Percentiles rank a stretch among this genome's conserved stretches.
Evolutionary conservation across 2,113 vertebrate species (phyloP).

Genomic region (Passer domesticus): DNA sequence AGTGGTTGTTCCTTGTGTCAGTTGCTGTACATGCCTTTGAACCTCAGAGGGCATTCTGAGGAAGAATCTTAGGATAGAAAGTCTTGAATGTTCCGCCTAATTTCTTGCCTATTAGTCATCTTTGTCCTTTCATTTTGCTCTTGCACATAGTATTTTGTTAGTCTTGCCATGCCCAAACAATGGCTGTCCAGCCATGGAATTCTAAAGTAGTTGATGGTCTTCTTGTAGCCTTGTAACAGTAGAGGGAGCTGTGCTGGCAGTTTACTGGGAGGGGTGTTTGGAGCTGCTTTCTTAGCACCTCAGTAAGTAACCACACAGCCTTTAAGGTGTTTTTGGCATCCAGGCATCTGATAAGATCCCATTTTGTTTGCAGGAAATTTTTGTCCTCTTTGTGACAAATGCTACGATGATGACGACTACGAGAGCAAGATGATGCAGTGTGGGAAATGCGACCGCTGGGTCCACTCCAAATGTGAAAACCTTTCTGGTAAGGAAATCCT

Average conservation of each 20-base stretch:
- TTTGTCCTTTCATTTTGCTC: not conserved
- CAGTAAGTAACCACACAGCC: not conserved
- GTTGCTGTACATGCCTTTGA: not conserved
- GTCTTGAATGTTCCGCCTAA: not conserved
- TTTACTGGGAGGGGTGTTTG: not conserved
- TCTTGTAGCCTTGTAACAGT: not conserved
- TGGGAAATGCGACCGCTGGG: conserved; percentile 92
- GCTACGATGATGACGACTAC: conserved; percentile 90
- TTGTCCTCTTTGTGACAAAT: conserved; percentile 95
- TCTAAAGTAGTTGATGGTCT: not conserved
- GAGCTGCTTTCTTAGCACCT: not conserved
- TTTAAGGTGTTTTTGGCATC: not conserved
- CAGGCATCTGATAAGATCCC: not conserved
- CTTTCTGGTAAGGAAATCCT: conserved; percentile 85
- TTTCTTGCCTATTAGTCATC: not conserved
- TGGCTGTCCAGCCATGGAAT: not conserved
- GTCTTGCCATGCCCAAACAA: rapidly evolving
- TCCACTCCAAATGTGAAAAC: conserved; percentile 96
- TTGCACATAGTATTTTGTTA: not conserved
- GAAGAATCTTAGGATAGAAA: not conserved
- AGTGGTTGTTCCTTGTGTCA: not conserved
- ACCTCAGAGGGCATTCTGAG: not conserved
- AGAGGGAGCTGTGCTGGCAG: not conserved
- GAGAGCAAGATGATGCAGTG: conserved; percentile 98
- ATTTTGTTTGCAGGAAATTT: conserved; percentile 86